Percentiles rank a stretch among this genome's conserved stretches.
These are phyloP conservation scores for Mechanitis mazaeus DNA, from an alignment of 2,888 invertebrate species.

Conservation along the genomic window DNA sequence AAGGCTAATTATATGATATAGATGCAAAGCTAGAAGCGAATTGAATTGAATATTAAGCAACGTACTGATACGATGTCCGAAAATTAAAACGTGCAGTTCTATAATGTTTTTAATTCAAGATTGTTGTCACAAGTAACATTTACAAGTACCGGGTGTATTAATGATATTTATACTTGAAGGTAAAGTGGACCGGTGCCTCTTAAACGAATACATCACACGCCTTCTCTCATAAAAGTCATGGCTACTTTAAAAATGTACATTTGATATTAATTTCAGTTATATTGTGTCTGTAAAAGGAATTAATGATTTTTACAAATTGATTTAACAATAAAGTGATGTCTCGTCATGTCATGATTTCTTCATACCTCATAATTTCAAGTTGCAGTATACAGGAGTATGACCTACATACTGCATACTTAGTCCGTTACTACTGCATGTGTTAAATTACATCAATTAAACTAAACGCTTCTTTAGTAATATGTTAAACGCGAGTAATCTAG, in stretches of 20 bases:
- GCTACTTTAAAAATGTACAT: background rate
- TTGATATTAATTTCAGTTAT: too few species aligned
- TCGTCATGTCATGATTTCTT: background rate
- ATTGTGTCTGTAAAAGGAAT: too few species aligned
- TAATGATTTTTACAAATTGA: too few species aligned
- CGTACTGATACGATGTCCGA: too few species aligned
- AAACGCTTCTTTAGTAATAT: constrained; percentile 15
- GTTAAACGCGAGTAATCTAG: constrained; percentile 12
- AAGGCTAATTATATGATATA: too few species aligned
- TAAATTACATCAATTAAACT: constrained; percentile 24
- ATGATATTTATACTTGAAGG: background rate
- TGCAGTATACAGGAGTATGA: background rate
- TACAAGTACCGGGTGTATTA: background rate
- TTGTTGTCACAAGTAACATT: too few species aligned
- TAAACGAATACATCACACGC: background rate
- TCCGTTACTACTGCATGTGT: constrained; percentile 6
- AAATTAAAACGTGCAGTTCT: too few species aligned
- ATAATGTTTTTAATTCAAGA: too few species aligned
- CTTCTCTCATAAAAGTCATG: background rate
- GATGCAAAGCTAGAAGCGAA: too few species aligned
- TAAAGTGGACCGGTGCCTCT: background rate
- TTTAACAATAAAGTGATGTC: too few species aligned
- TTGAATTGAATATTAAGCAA: too few species aligned
- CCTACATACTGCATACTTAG: background rate
- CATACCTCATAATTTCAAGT: background rate